Evolutionary conservation across 2,888 invertebrate genomes (phyloP), one percentile per base, ranked within the genome.

Genomic region (Belgica antarctica): DNA sequence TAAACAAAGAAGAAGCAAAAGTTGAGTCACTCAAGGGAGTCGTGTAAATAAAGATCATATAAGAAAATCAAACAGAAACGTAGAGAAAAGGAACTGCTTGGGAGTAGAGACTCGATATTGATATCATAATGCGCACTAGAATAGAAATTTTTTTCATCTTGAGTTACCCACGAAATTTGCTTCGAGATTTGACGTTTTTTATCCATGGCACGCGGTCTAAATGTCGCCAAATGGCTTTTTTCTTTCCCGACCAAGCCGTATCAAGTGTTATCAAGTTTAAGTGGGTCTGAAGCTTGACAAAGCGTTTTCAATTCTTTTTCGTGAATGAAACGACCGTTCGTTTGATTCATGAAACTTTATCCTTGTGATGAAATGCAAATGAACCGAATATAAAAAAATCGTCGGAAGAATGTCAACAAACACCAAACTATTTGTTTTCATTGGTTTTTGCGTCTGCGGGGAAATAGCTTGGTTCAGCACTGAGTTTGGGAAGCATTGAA

Each of bases 71-170:
- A 59, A 15, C 52, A 52, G 17, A 52, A 52, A 52, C 5, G 15
- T n/a, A 59, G 46, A 3, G 4, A 46, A 46, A 46, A 46, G 4
- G n/a, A n/a, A n/a, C n/a, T n/a, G n/a, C 52, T 22, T 22, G 10
- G 15, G 41, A 27, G 25, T 12, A 5, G 15, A 46, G 5, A 19
- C 12, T 34, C 19, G 28, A 70, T 61, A 70, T 70, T 61, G 70
- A 70, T 70, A 70, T 70, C 70, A 61, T 70, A 70, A 70, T 70
- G 70, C 70, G 70, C 70, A 70, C 27, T 61, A 70, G 70, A 59
- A 47, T 47, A 70, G 70, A 70, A 70, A 70, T 57, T 31, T 5
- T 59, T 59, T 59, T 59, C 59, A 59, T 59, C 59, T 59, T 59
- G 15, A 59, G 27, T 59, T 59, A 59, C 59, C 52, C 52, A 59